A percentile compares a stretch with the other conserved stretches of the same genome.
Conservation (phyloP, 2,113 vertebrate genomes). For the Ascaphus truei region DNA sequence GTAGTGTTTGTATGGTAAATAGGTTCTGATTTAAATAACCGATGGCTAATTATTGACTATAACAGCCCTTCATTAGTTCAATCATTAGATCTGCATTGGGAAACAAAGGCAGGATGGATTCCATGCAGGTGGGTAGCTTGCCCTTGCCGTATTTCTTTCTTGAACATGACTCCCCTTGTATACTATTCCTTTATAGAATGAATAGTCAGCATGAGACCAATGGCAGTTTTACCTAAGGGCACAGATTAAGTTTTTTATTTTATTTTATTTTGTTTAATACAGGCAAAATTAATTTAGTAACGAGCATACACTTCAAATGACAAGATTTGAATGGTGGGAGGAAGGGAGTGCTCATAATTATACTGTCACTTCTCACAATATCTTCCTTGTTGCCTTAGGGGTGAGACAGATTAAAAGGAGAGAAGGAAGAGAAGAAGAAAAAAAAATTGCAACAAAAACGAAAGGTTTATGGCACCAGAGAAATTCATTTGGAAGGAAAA, state of each 20-base stretch:
- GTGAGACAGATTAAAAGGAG: slow-evolving; percentile 43
- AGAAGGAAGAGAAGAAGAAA: slow-evolving; percentile 41
- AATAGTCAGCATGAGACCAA: slow-evolving; percentile 64
- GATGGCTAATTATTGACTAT: slow-evolving; percentile 28
- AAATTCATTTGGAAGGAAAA: slow-evolving; percentile 20
- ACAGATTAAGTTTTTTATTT: too few species aligned
- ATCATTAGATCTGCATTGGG: slow-evolving; percentile 31
- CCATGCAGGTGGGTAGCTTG: slow-evolving; percentile 60
- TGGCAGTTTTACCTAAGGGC: slow-evolving; percentile 65
- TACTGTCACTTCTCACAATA: slow-evolving; percentile 72
- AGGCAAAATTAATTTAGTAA: slow-evolving; percentile 79
- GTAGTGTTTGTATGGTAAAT: slow-evolving; percentile 38
- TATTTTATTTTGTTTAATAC: slow-evolving; percentile 71
- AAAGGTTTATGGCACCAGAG: slow-evolving; percentile 24
- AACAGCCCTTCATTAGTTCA: slow-evolving; percentile 29
- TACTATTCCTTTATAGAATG: slow-evolving; percentile 70
- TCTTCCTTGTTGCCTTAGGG: slow-evolving; percentile 51
- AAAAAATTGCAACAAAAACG: slow-evolving; percentile 18
- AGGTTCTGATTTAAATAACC: slow-evolving; percentile 38
- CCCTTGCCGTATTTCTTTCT: slow-evolving; percentile 26
- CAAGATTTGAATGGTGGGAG: slow-evolving; percentile 32
- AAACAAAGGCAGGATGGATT: slow-evolving; percentile 30
- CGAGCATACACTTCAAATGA: slow-evolving; percentile 74
- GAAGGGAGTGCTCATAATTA: slow-evolving; percentile 65
- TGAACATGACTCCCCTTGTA: slow-evolving; percentile 59